These are phyloP conservation scores for Tuberolachnus salignus DNA, from an alignment of 2,888 invertebrate species.

Conservation along the genomic window DNA sequence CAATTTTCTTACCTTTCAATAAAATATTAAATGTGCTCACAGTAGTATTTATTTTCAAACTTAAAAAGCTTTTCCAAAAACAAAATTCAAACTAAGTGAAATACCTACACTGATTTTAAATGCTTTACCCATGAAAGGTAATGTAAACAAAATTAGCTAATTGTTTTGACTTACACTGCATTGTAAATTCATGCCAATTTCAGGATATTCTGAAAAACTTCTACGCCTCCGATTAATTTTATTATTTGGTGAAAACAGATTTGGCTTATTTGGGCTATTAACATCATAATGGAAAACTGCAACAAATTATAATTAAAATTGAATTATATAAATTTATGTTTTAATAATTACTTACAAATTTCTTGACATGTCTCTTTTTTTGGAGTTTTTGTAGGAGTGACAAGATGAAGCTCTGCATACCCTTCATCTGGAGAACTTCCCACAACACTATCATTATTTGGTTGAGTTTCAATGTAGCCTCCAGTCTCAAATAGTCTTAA, in stretches of 20 bases:
- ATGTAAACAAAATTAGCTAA: slow-evolving; percentile 52
- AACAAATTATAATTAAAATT: background rate
- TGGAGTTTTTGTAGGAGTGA: slow-evolving; percentile 37
- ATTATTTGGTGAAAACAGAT: slow-evolving; percentile 38
- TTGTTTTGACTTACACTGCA: slow-evolving; percentile 45
- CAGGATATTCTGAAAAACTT: slow-evolving; percentile 53
- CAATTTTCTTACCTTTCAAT: slow-evolving; percentile 39
- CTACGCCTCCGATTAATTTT: slow-evolving; percentile 31
- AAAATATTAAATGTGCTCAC: slow-evolving; percentile 22
- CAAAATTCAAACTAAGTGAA: slow-evolving; percentile 42
- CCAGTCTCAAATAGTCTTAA: slow-evolving; percentile 47
- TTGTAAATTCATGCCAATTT: slow-evolving; percentile 50
- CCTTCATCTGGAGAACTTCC: slow-evolving; percentile 58
- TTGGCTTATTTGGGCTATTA: slow-evolving; percentile 29
- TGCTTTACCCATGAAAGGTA: slow-evolving; percentile 29
- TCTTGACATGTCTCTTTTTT: slow-evolving; percentile 25
- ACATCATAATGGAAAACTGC: slow-evolving; percentile 36
- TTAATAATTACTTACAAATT: slow-evolving; percentile 24
- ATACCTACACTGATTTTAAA: slow-evolving; percentile 37
- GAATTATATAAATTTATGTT: background rate
- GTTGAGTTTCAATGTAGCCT: slow-evolving; percentile 48
- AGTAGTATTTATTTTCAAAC: slow-evolving; percentile 39
- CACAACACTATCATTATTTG: slow-evolving; percentile 36
- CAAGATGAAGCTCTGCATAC: slow-evolving; percentile 57
- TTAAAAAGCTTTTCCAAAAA: slow-evolving; percentile 50